Percentiles rank a stretch among this genome's conserved stretches.
Evolutionary conservation across 2,888 invertebrate genomes (phyloP).

Genomic region (Petrolisthes manimaculis): DNA sequence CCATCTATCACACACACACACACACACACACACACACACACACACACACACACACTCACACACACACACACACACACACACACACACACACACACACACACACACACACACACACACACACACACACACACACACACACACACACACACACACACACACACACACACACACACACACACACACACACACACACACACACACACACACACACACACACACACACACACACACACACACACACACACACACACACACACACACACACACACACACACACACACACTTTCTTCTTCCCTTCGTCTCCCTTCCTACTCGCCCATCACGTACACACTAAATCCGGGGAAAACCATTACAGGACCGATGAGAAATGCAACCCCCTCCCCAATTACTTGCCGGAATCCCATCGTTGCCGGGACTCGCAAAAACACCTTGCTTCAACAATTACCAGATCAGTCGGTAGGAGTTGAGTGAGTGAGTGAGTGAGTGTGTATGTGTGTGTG

Average conservation of each 20-base stretch:
- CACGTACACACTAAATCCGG: conserved; percentile 16
- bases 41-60: background rate
- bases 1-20: background rate
- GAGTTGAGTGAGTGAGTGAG: conserved; percentile 23
- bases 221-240: background rate
- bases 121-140: conserved; percentile 24
- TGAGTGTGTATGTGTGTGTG: background rate
- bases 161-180: conserved; percentile 22
- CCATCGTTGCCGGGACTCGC: conserved; percentile 20
- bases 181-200: background rate
- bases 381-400: conserved; percentile 30
- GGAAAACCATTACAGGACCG: conserved; percentile 8
- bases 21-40: background rate
- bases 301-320: background rate
- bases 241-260: background rate
- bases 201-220: background rate
- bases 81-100: background rate
- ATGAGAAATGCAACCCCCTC: conserved; percentile 15
- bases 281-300: background rate
- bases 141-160: conserved; percentile 35
- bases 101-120: background rate
- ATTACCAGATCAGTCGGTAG: conserved; percentile 25
- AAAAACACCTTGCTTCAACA: conserved; percentile 24
- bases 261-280: background rate
- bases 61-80: background rate